These are phyloP conservation scores for Bucorvus abyssinicus DNA, from an alignment of 2,797 vertebrate species.

Conservation along the genomic window DNA sequence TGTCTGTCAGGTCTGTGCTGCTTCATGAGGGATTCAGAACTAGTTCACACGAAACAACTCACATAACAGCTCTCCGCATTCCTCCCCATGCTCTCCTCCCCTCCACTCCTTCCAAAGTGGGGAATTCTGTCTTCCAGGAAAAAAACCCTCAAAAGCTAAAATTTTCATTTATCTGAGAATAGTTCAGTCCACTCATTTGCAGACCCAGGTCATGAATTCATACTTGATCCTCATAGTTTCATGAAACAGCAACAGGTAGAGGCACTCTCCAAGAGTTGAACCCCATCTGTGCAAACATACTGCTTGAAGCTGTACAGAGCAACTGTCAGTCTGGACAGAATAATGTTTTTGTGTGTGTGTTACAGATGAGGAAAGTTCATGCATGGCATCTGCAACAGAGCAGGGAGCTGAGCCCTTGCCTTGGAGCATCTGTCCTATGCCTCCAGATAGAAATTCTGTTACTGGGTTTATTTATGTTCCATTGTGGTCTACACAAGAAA, in stretches of 20 bases:
- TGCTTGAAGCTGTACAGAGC: not conserved
- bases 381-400: not conserved
- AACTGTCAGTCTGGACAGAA: not conserved
- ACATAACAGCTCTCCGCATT: not conserved
- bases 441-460: not conserved
- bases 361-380: not conserved
- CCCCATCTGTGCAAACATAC: not conserved
- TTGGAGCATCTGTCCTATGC: not conserved
- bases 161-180: not conserved
- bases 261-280: not conserved
- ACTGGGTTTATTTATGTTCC: not conserved
- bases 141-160: not conserved
- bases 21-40: not conserved
- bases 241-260: not conserved
- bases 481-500: not conserved
- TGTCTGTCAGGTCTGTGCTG: not conserved
- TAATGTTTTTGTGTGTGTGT: not conserved
- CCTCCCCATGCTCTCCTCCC: not conserved
- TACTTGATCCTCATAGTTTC: not conserved
- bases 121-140: not conserved
- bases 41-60: not conserved
- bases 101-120: not conserved
- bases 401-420: not conserved
- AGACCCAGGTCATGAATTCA: not conserved
- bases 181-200: not conserved